Evolutionary conservation across 2,888 invertebrate species (phyloP).

Genomic region (Hirtodrosophila trivittata): DNA sequence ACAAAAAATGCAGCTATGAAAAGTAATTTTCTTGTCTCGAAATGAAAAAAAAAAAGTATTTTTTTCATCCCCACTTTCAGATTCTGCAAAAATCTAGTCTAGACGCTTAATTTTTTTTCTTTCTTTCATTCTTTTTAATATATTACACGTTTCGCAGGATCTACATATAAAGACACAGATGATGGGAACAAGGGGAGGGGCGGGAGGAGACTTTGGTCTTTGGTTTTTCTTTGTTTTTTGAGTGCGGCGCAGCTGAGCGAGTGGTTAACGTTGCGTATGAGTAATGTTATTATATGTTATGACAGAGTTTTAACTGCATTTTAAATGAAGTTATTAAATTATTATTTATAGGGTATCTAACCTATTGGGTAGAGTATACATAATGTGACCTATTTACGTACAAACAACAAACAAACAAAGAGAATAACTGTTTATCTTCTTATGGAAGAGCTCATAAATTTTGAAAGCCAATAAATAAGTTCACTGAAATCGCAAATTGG

Average conservation of each 20-base stretch:
- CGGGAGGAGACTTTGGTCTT: slow-evolving; percentile 7
- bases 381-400: slow-evolving; percentile 26
- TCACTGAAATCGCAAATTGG: slow-evolving; percentile 32
- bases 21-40: slow-evolving; percentile 29
- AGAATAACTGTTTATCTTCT: slow-evolving; percentile 27
- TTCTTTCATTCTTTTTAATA: slow-evolving; percentile 26
- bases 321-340: slow-evolving; percentile 35
- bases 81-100: no score
- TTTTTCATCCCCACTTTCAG: no score
- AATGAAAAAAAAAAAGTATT: no score
- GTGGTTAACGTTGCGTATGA: slow-evolving; percentile 76
- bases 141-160: slow-evolving; percentile 38
- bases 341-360: slow-evolving; percentile 2
- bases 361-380: neutral
- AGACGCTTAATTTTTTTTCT: no score
- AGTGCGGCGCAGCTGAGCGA: slow-evolving; percentile 42
- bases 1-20: slow-evolving; percentile 36
- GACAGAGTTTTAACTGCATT: slow-evolving; percentile 32
- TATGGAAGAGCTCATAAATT: slow-evolving; percentile 49
- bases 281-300: slow-evolving; percentile 57
- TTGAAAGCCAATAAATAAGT: slow-evolving; percentile 45
- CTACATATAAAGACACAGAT: neutral
- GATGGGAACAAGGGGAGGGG: neutral
- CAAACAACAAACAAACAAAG: slow-evolving; percentile 11
- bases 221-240: no score